Base-by-base conservation (phyloP, 2,888 invertebrate genomes). In the Taphrorychus bicolor region DNA sequence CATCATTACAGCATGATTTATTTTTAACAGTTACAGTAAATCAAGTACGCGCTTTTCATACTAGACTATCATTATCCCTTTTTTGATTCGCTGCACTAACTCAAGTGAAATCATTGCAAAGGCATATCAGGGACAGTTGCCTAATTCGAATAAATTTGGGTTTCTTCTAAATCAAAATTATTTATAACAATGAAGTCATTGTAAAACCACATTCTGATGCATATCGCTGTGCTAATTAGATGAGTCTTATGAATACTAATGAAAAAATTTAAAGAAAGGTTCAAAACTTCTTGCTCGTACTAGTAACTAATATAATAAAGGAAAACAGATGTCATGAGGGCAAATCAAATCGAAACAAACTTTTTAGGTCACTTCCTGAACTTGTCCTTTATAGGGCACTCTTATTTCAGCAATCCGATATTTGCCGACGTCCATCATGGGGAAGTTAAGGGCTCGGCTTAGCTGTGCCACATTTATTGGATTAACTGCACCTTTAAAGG, bases 361-460 rank as follows among this genome's bases (percentile, higher is more conserved):
- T 32, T 66, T 66, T 66, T 57, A 61, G 66, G 66, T 66, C 66
- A 60, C 53, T 66, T 66, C 60, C 66, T 23, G n/a, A 40, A 32
- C 32, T 62, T 56, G 56, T 56, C 62, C 45, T 24, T 49, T 56
- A 18, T 32, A 21, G 21, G 32, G 54, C 40, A 16, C 59, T 66
- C 54, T 60, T 56, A 57, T 66, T 67, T 62, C 16, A 32, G 67
- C 58, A 58, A 62, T 59, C 62, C 40, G 67, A 62, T 66, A 61
- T 52, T 32, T 52, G 40, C 21, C 17, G 57, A 9, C 9, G 61
- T 57, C 21, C 17, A 61, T 32, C 9, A 66, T 57, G 52, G 57
- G 67, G 48, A 67, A 67, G 59, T 67, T 67, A 67, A 51, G 67
- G 67, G 67, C 40, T 67, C 23, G 67, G 62, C 59, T 59, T 21